These are phyloP conservation scores for Polylopha cassiicola DNA, from an alignment of 2,888 invertebrate species.

Conservation along the genomic window DNA sequence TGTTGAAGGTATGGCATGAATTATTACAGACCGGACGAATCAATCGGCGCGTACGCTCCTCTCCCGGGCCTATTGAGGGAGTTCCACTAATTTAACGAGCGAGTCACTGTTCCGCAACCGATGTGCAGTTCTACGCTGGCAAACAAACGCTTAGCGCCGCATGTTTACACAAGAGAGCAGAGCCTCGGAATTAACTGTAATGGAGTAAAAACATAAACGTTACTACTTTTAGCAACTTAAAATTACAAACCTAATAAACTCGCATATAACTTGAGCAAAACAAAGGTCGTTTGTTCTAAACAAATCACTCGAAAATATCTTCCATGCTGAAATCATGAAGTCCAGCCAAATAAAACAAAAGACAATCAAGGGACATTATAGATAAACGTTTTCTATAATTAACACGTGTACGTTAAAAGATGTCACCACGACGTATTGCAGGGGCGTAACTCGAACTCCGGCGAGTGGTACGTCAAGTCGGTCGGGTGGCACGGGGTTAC, in stretches of 20 bases:
- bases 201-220: no score
- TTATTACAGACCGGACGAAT: conserved; percentile 63
- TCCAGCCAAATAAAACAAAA: no score
- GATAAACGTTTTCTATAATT: conserved; percentile 39
- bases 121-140: conserved; percentile 9
- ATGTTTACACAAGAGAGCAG: no score
- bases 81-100: conserved; percentile 44
- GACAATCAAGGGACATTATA: no score
- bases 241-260: no score
- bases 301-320: no score
- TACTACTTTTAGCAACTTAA: no score
- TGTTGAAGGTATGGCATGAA: conserved; percentile 58
- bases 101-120: conserved; percentile 18
- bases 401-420: conserved; percentile 46
- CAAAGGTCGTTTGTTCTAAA: no score
- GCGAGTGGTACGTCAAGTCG: conserved; percentile 41
- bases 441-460: conserved; percentile 32
- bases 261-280: no score
- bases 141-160: conserved; percentile 11
- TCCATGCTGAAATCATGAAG: no score
- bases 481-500: conserved; percentile 50
- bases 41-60: conserved; percentile 61
- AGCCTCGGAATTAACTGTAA: no score
- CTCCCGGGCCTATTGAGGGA: conserved; percentile 57
- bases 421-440: conserved; percentile 34